Conservation (phyloP, 2,113 vertebrate species). For the Noctilio leporinus region DNA sequence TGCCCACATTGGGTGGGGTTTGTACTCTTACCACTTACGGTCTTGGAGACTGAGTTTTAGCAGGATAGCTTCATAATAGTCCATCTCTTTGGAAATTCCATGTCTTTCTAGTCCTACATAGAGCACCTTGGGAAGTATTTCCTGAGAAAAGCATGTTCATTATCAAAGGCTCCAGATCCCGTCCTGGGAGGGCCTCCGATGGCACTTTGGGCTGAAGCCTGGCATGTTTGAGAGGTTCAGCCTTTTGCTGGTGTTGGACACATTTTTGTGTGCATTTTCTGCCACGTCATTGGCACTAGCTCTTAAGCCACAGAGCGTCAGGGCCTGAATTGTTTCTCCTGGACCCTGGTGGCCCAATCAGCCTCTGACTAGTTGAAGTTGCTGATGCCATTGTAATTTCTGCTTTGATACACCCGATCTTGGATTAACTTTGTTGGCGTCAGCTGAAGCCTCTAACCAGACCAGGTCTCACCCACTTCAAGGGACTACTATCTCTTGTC, state of each 20-base stretch:
- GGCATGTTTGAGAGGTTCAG: background rate
- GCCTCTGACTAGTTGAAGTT: background rate
- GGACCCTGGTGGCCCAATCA: background rate
- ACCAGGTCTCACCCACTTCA: background rate
- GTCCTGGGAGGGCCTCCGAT: background rate
- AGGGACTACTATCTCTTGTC: background rate
- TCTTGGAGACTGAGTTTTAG: background rate
- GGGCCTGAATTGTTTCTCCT: background rate
- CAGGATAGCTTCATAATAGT: background rate
- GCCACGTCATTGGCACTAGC: background rate
- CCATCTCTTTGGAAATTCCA: background rate
- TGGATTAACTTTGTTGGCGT: background rate
- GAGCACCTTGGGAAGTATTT: background rate
- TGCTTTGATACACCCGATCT: background rate
- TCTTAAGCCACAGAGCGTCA: background rate
- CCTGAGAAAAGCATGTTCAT: background rate
- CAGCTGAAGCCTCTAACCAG: background rate
- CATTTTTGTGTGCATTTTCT: background rate
- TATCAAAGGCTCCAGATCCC: background rate
- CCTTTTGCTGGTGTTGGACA: background rate
- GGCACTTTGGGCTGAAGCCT: background rate
- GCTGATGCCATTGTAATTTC: background rate
- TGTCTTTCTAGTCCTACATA: background rate
- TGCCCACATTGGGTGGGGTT: rapidly evolving
- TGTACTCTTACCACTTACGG: background rate